These are phyloP conservation scores for Melipona bicolor DNA, from an alignment of 2,888 invertebrate species.

Conservation along the genomic window DNA sequence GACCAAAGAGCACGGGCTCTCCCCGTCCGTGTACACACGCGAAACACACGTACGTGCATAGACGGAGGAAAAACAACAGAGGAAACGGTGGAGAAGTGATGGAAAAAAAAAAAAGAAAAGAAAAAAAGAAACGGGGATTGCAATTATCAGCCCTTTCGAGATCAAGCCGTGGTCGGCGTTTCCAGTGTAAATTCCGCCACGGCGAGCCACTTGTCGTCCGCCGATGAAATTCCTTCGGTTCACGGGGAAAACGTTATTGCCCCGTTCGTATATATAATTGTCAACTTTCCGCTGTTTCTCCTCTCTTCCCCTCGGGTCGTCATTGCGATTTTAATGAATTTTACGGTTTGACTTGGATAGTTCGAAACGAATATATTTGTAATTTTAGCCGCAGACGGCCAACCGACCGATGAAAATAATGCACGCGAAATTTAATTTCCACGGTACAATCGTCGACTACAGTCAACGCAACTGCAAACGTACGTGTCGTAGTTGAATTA, in stretches of 20 bases:
- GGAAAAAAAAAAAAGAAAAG: neutral
- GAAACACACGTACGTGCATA: no score
- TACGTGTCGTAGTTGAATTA: no score
- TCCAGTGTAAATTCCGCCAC: constrained; percentile 27
- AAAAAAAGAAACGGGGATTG: constrained; percentile 7
- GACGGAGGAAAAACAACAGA: neutral
- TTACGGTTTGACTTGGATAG: no score
- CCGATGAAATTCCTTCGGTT: neutral
- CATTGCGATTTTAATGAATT: no score
- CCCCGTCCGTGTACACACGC: neutral
- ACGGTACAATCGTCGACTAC: no score
- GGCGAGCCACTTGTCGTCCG: constrained; percentile 18
- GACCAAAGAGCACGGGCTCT: neutral
- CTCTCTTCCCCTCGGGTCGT: no score
- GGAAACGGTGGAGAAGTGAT: neutral
- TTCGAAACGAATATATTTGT: no score
- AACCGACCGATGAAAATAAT: no score
- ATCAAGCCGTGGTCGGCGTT: neutral
- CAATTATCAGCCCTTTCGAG: constrained; percentile 33
- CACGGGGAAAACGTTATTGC: constrained; percentile 41
- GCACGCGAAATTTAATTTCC: no score
- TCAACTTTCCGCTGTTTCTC: no score
- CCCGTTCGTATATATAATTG: constrained; percentile 17
- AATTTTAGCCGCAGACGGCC: no score
- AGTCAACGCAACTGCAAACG: no score